These are phyloP conservation scores for Clarias fuscus DNA, from an alignment of 2,797 vertebrate genomes.

Conservation along the genomic window DNA sequence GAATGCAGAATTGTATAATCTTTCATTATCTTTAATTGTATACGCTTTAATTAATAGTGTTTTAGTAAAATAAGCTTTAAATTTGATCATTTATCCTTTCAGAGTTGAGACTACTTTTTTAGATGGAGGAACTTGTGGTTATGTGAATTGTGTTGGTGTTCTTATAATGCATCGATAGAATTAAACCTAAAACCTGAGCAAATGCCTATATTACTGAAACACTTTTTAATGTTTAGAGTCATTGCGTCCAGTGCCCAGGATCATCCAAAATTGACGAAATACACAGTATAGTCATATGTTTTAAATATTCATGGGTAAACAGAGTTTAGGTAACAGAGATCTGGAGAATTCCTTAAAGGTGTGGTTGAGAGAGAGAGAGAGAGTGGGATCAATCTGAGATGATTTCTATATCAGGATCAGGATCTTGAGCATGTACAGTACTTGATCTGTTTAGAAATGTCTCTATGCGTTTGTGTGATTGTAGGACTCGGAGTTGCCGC, in stretches of 20 bases:
- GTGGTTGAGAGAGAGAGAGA: background rate
- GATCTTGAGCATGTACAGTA: background rate
- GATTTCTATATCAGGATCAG: background rate
- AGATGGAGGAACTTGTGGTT: background rate
- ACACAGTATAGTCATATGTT: background rate
- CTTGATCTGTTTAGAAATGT: background rate
- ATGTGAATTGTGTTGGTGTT: background rate
- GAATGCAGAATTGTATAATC: background rate
- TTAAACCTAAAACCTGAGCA: background rate
- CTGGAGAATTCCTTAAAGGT: background rate
- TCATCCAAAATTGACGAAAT: background rate
- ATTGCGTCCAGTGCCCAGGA: background rate
- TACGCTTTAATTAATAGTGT: background rate
- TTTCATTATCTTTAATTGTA: background rate
- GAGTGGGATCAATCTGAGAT: background rate
- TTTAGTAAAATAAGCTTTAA: background rate
- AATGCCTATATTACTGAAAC: background rate
- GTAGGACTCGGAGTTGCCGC: background rate
- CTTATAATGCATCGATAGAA: background rate
- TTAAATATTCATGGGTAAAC: background rate
- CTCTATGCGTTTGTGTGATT: background rate
- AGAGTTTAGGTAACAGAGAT: background rate
- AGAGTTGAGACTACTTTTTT: background rate
- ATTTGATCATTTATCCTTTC: background rate
- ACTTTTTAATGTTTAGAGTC: background rate